Evolutionary conservation across 2,113 vertebrate species (phyloP).

Genomic region (Trematomus loennbergii): DNA sequence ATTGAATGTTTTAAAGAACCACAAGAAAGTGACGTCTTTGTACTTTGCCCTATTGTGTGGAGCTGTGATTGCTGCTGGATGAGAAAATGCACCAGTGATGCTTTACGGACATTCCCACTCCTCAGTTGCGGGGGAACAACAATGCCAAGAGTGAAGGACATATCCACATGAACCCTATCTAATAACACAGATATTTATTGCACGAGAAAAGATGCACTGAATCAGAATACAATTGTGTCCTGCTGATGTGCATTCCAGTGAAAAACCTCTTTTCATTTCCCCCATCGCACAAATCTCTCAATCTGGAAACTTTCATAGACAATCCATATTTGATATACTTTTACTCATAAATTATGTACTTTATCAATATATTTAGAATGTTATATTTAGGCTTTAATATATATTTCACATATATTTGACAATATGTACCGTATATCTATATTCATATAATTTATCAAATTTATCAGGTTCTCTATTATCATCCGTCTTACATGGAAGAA

Average conservation of each 20-base stretch:
- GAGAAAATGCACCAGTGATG: constrained; percentile 55
- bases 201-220: constrained; percentile 94
- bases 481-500: constrained; percentile 88
- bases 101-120: constrained; percentile 53
- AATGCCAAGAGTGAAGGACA: constrained; percentile 67
- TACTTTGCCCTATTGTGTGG: constrained; percentile 91
- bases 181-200: constrained; percentile 93
- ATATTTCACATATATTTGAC: constrained; percentile 67
- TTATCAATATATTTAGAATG: constrained; percentile 69
- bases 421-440: constrained; percentile 58
- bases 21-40: constrained; percentile 87
- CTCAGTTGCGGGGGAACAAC: constrained; percentile 34
- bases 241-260: constrained; percentile 98
- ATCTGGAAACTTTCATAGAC: constrained; percentile 75
- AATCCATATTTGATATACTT: constrained; percentile 64
- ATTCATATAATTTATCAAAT: constrained; percentile 57
- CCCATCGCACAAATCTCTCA: constrained; percentile 82
- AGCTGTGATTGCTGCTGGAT: constrained; percentile 48
- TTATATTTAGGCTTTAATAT: constrained; percentile 66
- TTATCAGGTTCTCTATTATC: constrained; percentile 72
- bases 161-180: constrained; percentile 85
- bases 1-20: constrained; percentile 79
- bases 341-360: constrained; percentile 66
- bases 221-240: constrained; percentile 88
- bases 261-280: constrained; percentile 87